A percentile compares a stretch with the other conserved stretches of the same genome.
These are phyloP conservation scores for Lepetodrilus schrolli DNA, from an alignment of 2,888 invertebrate genomes.

Conservation along the genomic window DNA sequence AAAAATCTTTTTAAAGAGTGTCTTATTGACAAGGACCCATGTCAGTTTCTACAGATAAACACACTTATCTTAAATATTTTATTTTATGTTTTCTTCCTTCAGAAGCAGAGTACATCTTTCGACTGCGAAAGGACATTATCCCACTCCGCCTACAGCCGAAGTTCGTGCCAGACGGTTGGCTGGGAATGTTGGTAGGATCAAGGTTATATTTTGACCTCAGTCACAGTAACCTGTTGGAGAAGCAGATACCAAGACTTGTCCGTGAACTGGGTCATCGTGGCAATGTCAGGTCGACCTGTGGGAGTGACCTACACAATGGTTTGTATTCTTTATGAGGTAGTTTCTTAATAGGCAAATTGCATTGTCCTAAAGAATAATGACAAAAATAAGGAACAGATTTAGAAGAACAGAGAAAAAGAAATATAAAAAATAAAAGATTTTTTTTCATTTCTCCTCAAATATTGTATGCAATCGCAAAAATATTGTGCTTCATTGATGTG, in stretches of 20 bases:
- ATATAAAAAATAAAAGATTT: neutral
- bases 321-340: no score
- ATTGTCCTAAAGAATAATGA: no score
- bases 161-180: conserved; percentile 74
- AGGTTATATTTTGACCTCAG: conserved; percentile 71
- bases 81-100: conserved; percentile 32
- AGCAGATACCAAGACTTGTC: conserved; percentile 58
- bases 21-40: no score
- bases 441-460: no score
- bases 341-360: no score
- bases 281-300: conserved; percentile 31
- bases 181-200: conserved; percentile 72
- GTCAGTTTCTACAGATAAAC: no score
- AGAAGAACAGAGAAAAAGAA: neutral
- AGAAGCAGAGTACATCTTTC: conserved; percentile 74
- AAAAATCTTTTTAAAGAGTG: no score
- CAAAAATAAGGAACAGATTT: no score
- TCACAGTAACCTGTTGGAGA: conserved; percentile 49
- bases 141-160: conserved; percentile 68
- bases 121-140: conserved; percentile 69
- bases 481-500: no score
- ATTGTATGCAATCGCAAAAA: no score
- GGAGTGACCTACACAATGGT: conserved; percentile 30
- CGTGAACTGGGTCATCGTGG: conserved; percentile 69
- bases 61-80: no score